A percentile compares a stretch with the other conserved stretches of the same genome.
phyloP scores from a whole-genome alignment of 2,113 vertebrate species.

The Sclerurus mexicanus region DNA sequence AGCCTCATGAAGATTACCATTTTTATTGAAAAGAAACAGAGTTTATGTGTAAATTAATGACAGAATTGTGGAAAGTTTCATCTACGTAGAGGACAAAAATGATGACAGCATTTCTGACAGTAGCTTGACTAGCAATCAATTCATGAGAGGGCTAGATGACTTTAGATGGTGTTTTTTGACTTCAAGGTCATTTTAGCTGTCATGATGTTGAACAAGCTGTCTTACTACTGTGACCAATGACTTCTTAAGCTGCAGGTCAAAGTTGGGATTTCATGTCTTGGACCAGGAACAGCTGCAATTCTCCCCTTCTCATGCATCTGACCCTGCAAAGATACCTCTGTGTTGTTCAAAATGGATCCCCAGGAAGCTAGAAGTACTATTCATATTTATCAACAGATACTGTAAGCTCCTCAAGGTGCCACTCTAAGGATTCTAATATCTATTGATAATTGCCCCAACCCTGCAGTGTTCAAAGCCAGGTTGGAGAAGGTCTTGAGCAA shows the following conservation, averaged over 20 bases:
- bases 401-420: fast-evolving
- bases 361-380: not conserved
- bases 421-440: not conserved
- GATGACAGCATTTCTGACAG: conserved; percentile 2
- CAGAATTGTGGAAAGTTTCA: not conserved
- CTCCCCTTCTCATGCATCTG: not conserved
- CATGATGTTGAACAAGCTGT: not conserved
- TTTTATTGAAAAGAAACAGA: not conserved
- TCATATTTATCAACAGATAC: not conserved
- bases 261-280: not conserved
- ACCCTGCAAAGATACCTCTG: not conserved
- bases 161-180: conserved; percentile 27
- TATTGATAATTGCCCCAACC: not conserved
- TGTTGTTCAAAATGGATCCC: not conserved
- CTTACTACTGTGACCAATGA: conserved; percentile 1
- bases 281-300: not conserved
- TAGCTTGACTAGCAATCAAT: not conserved
- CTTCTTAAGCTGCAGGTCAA: not conserved
- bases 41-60: conserved; percentile 1
- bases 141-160: not conserved
- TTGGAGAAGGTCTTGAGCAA: not conserved
- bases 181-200: conserved; percentile 25
- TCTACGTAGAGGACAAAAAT: not conserved
- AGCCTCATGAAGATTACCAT: not conserved
- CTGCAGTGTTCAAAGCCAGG: not conserved